A percentile compares a stretch with the other conserved stretches of the same genome.
These are phyloP conservation scores for Scomber japonicus DNA, from an alignment of 2,113 vertebrate genomes.

Conservation along the genomic window DNA sequence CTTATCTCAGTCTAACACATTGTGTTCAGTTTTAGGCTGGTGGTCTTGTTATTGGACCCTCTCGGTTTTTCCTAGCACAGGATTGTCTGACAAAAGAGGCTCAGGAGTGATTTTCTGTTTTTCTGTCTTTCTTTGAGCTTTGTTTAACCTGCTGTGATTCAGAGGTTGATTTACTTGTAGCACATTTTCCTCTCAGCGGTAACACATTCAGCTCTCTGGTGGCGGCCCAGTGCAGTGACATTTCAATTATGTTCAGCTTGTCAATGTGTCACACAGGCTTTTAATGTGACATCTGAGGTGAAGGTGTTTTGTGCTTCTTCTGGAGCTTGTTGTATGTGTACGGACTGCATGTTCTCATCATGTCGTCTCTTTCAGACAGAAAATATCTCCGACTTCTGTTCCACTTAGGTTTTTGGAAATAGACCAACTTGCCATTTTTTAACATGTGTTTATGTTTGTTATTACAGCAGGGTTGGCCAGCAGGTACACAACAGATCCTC, in stretches of 20 bases:
- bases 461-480: slow-evolving; percentile 95
- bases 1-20: slow-evolving; percentile 7
- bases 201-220: not conserved
- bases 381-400: not conserved
- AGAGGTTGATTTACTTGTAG: not conserved
- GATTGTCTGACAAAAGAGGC: not conserved
- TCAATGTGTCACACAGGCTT: not conserved
- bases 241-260: not conserved
- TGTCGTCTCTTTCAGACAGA: slow-evolving; percentile 30
- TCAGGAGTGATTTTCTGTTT: not conserved
- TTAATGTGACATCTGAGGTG: slow-evolving; percentile 12
- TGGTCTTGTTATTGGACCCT: not conserved
- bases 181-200: slow-evolving; percentile 18
- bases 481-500: slow-evolving; percentile 96
- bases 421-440: not conserved
- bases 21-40: slow-evolving; percentile 33
- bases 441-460: slow-evolving; percentile 2
- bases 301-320: too few relatives aligned
- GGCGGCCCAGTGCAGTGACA: not conserved
- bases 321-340: not conserved
- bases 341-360: slow-evolving; percentile 50
- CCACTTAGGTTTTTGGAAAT: too few relatives aligned
- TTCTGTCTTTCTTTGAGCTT: not conserved
- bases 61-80: not conserved
- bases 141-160: not conserved